Conservation (phyloP, 1,140 invertebrate species). For the Drosophila cardini region DNA sequence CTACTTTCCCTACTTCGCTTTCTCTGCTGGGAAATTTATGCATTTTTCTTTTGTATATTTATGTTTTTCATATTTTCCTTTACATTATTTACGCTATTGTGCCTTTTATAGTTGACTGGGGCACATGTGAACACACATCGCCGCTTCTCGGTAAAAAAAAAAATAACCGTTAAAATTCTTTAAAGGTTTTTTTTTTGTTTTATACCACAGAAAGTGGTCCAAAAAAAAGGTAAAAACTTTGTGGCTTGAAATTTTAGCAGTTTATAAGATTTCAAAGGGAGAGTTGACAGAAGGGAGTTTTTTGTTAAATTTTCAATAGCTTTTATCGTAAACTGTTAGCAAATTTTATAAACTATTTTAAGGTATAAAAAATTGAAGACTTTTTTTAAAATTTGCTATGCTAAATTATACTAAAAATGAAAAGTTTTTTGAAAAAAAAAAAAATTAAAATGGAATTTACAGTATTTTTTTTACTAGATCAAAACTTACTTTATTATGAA, state of each 20-base stretch:
- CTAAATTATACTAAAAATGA: too few relatives aligned
- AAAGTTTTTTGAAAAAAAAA: too few relatives aligned
- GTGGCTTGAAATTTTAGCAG: not conserved
- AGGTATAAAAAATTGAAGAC: too few relatives aligned
- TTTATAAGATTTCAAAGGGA: not conserved
- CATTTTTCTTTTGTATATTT: constrained; percentile 70
- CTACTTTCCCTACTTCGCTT: constrained; percentile 38
- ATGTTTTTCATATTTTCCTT: constrained; percentile 66
- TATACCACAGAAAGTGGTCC: not conserved
- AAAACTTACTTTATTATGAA: too few relatives aligned
- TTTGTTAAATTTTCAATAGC: constrained; percentile 1
- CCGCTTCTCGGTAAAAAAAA: constrained; percentile 1
- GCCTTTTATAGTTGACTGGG: constrained; percentile 68
- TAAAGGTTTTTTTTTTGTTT: constrained; percentile 26
- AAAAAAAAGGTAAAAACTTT: constrained; percentile 12
- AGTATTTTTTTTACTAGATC: too few relatives aligned
- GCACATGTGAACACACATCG: constrained; percentile 30
- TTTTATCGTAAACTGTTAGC: not conserved
- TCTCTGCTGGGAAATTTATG: constrained; percentile 38
- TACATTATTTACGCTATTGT: constrained; percentile 70
- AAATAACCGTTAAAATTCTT: constrained; percentile 5
- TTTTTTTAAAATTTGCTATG: too few relatives aligned
- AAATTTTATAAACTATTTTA: not conserved
- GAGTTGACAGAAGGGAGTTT: not conserved
- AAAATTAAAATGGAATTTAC: too few relatives aligned